These are phyloP conservation scores for Peromyscus aztecus DNA, from an alignment of 2,797 vertebrate genomes.

Conservation along the genomic window DNA sequence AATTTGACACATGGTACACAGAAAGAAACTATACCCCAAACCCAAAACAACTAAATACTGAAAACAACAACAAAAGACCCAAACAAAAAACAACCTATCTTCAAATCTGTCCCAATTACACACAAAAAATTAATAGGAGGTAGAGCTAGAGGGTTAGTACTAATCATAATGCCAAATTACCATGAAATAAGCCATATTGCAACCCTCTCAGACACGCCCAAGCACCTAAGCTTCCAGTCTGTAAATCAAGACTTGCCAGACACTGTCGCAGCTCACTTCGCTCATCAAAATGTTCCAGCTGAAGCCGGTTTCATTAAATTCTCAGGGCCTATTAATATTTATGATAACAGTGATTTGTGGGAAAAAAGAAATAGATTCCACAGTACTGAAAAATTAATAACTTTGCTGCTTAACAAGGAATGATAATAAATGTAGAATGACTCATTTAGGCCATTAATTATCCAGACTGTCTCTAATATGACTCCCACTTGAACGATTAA, in stretches of 20 bases:
- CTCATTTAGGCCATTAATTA: conserved; percentile 71
- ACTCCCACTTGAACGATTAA: conserved; percentile 58
- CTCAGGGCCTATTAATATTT: conserved; percentile 73
- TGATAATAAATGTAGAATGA: conserved; percentile 73
- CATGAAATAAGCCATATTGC: background rate
- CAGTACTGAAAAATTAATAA: conserved; percentile 72
- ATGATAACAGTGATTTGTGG: conserved; percentile 71
- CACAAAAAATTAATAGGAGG: conserved; percentile 1
- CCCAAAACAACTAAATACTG: background rate
- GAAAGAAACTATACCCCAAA: background rate
- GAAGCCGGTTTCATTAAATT: conserved; percentile 62
- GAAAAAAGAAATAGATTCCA: conserved; percentile 64
- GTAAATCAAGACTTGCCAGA: background rate
- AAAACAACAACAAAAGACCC: background rate
- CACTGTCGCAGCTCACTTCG: background rate
- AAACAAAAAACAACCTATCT: background rate
- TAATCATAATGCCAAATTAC: background rate
- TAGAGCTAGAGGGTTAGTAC: background rate
- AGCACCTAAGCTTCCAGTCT: background rate
- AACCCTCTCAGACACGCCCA: background rate
- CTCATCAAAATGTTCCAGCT: conserved; percentile 10
- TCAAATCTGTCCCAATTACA: background rate
- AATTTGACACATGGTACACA: background rate
- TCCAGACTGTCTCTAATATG: conserved; percentile 39
- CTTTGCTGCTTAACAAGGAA: conserved; percentile 60